Conservation (phyloP, 2,113 vertebrate genomes). For the Triplophysa dalaica region DNA sequence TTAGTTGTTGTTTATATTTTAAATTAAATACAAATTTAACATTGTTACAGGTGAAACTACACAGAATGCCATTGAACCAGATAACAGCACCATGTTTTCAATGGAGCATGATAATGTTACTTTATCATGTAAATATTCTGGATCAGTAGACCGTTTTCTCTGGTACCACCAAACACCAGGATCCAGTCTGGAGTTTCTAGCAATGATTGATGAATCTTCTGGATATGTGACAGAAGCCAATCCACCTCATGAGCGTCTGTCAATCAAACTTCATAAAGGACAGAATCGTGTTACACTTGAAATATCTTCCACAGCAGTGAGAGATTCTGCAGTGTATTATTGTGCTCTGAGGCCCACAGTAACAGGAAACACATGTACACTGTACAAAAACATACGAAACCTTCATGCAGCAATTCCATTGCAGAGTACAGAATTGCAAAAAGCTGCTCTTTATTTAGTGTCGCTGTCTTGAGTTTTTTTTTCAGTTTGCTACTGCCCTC, state of each 20-base stretch:
- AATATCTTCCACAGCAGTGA: not conserved
- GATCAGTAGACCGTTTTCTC: constrained; percentile 15
- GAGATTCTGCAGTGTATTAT: constrained; percentile 29
- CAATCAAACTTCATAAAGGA: not conserved
- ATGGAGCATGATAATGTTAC: not conserved
- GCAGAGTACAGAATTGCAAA: not conserved
- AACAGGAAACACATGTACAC: not conserved
- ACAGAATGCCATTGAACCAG: not conserved
- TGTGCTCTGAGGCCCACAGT: constrained; percentile 37
- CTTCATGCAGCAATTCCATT: not conserved
- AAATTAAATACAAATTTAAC: not conserved
- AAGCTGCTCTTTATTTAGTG: not conserved
- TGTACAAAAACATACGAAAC: constrained; percentile 36
- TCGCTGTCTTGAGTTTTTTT: not conserved
- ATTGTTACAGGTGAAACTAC: not conserved
- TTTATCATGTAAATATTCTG: constrained; percentile 6
- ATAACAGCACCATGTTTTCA: not conserved
- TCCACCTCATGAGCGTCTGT: not conserved
- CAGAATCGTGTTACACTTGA: not conserved
- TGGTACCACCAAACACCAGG: constrained; percentile 28
- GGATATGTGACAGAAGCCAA: constrained; percentile 1
- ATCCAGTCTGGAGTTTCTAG: constrained; percentile 27
- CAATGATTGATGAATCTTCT: constrained; percentile 19
- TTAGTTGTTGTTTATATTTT: not conserved
- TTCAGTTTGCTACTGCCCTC: too few species aligned